These are phyloP conservation scores for Ornithoptera alexandrae DNA, from an alignment of 2,888 invertebrate genomes.

Conservation along the genomic window DNA sequence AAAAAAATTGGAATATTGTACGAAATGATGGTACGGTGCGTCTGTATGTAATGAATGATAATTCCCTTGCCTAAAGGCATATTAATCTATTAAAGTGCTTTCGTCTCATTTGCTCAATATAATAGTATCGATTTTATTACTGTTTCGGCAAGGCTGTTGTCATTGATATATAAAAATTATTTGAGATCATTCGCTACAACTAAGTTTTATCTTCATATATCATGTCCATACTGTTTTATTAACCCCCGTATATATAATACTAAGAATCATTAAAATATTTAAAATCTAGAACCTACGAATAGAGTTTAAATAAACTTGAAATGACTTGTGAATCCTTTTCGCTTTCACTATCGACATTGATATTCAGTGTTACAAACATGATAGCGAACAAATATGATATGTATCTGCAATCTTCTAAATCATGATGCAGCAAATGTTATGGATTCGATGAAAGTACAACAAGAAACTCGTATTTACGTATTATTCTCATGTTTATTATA, in stretches of 20 bases:
- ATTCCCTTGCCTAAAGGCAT: conserved; percentile 65
- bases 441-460: not conserved
- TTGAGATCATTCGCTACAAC: conserved; percentile 60
- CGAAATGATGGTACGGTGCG: conserved; percentile 38
- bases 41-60: conserved; percentile 64
- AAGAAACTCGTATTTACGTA: not conserved
- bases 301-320: conserved; percentile 41
- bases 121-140: conserved; percentile 45
- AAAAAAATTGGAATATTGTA: no score
- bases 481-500: no score
- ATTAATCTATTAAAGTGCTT: conserved; percentile 61
- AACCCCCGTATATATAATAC: no score
- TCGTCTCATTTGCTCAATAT: conserved; percentile 45
- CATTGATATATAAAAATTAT: conserved; percentile 34
- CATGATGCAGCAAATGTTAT: not conserved
- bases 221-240: no score
- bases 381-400: conserved; percentile 5
- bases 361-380: conserved; percentile 17
- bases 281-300: no score
- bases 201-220: not conserved
- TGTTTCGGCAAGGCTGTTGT: conserved; percentile 43
- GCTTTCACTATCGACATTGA: conserved; percentile 23
- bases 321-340: conserved; percentile 36
- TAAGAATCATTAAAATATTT: no score
- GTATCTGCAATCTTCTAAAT: conserved; percentile 8